Conservation (phyloP, 2,113 vertebrate genomes). For the Panurus biarmicus region DNA sequence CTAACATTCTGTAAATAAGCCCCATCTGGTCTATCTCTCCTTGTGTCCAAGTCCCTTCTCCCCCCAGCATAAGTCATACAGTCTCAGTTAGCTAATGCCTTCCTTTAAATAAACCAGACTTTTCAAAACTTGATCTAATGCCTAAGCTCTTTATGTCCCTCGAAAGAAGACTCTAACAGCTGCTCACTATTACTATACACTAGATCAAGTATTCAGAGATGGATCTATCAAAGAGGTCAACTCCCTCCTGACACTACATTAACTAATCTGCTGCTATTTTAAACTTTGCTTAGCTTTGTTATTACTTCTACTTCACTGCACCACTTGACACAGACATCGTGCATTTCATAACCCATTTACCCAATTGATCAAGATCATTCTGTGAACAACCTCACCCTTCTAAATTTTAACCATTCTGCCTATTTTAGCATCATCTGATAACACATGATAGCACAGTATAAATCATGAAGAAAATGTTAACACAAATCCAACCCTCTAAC, state of each 20-base stretch:
- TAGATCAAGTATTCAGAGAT: constrained; percentile 9
- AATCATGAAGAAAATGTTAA: neutral
- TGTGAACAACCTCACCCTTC: neutral
- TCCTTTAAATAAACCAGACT: constrained; percentile 25
- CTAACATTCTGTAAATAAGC: constrained; percentile 36
- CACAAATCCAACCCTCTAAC: neutral
- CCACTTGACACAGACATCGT: neutral
- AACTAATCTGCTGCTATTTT: constrained; percentile 39
- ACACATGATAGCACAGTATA: neutral
- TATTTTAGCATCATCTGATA: neutral
- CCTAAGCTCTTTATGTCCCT: neutral
- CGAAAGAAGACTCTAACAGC: constrained; percentile 2
- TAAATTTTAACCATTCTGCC: neutral
- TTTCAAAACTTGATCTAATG: constrained; percentile 30
- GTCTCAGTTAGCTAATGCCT: constrained; percentile 6
- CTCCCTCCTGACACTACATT: constrained; percentile 18
- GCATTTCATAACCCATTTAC: constrained; percentile 3
- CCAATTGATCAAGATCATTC: neutral
- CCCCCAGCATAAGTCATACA: neutral
- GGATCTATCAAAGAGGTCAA: constrained; percentile 9
- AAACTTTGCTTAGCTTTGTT: constrained; percentile 26
- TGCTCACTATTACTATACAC: constrained; percentile 35
- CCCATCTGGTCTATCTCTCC: constrained; percentile 35
- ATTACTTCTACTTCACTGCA: neutral
- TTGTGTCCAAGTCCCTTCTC: neutral